Conservation (phyloP, 2,797 vertebrate species). For the Tadarida brasiliensis region DNA sequence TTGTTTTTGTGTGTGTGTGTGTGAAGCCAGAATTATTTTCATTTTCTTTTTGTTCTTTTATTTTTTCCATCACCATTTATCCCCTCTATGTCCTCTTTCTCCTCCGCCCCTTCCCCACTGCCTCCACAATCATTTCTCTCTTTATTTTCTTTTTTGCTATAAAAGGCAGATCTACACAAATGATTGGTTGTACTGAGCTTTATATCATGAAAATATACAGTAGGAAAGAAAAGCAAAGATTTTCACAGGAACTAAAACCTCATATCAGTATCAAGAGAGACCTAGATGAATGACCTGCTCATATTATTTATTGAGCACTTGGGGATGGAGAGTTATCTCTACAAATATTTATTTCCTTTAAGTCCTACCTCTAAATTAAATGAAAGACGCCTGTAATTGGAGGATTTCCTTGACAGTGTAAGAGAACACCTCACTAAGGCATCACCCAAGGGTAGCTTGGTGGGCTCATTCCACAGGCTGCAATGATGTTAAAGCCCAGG, state of each 20-base stretch:
- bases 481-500: not conserved
- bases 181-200: conserved; percentile 9
- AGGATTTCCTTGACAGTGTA: not conserved
- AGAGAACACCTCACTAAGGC: not conserved
- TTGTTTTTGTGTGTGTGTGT: not conserved
- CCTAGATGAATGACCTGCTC: not conserved
- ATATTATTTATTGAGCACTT: not conserved
- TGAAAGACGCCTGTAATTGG: not conserved
- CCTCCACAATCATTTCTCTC: no score
- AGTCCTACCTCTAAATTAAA: not conserved
- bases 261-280: not conserved
- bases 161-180: not conserved
- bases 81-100: no score
- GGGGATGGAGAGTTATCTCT: not conserved
- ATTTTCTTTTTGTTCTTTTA: no score
- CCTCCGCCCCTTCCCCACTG: no score
- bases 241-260: not conserved
- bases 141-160: not conserved
- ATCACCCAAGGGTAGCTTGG: not conserved
- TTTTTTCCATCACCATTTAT: no score
- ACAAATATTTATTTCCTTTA: not conserved
- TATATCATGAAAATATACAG: conserved; percentile 3
- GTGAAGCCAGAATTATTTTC: no score
- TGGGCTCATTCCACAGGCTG: not conserved
- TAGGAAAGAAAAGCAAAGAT: not conserved